These are phyloP conservation scores for Pristionchus maxplancki DNA, from an alignment of 2,888 invertebrate genomes.

Conservation along the genomic window DNA sequence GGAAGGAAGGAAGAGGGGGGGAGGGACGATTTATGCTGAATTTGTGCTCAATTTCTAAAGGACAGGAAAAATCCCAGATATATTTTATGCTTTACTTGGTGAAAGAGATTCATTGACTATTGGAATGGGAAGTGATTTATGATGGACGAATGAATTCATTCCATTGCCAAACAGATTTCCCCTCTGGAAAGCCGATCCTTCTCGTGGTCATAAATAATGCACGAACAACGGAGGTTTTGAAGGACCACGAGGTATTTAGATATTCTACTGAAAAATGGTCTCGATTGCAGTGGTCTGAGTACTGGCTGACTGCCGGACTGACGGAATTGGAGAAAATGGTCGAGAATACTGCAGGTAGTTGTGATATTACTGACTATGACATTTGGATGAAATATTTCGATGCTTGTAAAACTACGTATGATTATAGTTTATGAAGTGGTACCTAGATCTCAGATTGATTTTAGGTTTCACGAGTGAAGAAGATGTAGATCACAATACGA, in stretches of 20 bases:
- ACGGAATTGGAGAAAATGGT: constrained; percentile 86
- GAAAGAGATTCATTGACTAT: not conserved
- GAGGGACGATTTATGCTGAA: not conserved
- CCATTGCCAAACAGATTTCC: not conserved
- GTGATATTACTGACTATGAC: not conserved
- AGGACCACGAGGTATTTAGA: not conserved
- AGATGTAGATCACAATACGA: too few species aligned
- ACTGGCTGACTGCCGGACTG: constrained; percentile 82
- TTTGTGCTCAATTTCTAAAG: not conserved
- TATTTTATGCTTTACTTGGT: not conserved
- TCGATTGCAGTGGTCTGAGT: constrained; percentile 59
- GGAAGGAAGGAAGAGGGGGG: not conserved
- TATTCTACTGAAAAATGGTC: not conserved
- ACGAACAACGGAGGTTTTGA: not conserved
- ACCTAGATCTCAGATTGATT: not conserved
- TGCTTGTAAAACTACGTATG: not conserved
- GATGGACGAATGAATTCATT: not conserved
- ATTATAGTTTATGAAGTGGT: not conserved
- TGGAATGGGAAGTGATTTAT: not conserved
- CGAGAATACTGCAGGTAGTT: constrained; percentile 84
- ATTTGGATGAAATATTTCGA: not conserved
- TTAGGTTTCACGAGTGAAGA: too few species aligned
- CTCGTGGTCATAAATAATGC: not conserved
- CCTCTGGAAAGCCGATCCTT: not conserved
- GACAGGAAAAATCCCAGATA: not conserved